Conservation (phyloP, 2,888 invertebrate genomes). For the Lymantria dispar region DNA sequence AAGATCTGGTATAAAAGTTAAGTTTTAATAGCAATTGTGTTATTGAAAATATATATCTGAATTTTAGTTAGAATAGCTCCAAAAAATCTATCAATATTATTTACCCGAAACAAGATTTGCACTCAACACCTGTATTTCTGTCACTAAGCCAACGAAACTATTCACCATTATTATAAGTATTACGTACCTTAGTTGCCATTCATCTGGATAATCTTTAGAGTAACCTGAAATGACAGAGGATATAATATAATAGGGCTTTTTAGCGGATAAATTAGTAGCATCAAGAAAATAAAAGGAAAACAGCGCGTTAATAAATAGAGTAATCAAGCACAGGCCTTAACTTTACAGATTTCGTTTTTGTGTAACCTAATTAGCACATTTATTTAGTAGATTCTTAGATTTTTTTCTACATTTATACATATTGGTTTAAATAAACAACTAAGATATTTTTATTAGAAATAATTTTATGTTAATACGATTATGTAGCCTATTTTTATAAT, state of each 20-base stretch:
- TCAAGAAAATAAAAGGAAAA: neutral
- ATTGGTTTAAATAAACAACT: too few relatives aligned
- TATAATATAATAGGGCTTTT: neutral
- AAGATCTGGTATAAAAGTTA: too few relatives aligned
- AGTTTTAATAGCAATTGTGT: too few relatives aligned
- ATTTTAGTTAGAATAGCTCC: too few relatives aligned
- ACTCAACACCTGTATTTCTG: neutral
- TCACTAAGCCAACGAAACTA: neutral
- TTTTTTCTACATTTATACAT: neutral
- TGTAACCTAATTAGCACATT: neutral
- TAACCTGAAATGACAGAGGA: neutral
- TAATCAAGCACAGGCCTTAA: neutral
- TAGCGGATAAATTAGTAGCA: neutral
- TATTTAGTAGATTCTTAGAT: neutral
- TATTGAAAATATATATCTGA: too few relatives aligned
- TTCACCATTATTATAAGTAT: neutral
- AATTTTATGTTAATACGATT: too few relatives aligned
- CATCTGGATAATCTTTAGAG: neutral
- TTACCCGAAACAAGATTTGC: neutral
- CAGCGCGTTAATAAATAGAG: neutral
- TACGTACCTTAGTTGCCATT: neutral
- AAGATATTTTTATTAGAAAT: too few relatives aligned
- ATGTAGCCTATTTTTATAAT: too few relatives aligned
- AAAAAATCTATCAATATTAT: too few relatives aligned
- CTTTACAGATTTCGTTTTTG: neutral